These are phyloP conservation scores for Onchidella celtica DNA, from an alignment of 2,888 invertebrate genomes.

Conservation along the genomic window DNA sequence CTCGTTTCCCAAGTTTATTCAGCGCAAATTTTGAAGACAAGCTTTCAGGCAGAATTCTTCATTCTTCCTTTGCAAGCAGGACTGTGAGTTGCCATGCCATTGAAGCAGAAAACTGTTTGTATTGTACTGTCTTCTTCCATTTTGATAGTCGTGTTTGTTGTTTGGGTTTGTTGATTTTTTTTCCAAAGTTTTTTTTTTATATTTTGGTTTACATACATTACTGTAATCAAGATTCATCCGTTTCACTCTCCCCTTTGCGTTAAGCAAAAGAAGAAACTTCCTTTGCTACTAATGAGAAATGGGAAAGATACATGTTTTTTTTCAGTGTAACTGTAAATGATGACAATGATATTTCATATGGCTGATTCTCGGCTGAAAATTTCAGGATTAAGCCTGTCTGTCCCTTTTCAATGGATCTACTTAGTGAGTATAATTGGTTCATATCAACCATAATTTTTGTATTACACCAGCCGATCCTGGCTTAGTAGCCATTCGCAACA, in stretches of 20 bases:
- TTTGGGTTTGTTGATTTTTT: not conserved
- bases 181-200: slow-evolving; percentile 6
- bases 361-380: slow-evolving; percentile 55
- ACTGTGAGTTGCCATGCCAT: not conserved
- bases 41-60: not conserved
- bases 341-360: slow-evolving; percentile 46
- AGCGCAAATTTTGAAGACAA: not conserved
- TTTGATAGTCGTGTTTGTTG: not conserved
- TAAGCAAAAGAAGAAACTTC: not conserved
- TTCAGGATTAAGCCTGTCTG: slow-evolving; percentile 54
- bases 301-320: slow-evolving; percentile 33
- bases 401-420: slow-evolving; percentile 53
- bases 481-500: slow-evolving; percentile 52
- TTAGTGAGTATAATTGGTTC: slow-evolving; percentile 55
- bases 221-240: slow-evolving; percentile 8
- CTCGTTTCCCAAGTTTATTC: not conserved
- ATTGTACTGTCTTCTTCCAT: not conserved
- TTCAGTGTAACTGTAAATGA: slow-evolving; percentile 34
- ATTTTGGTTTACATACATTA: not conserved
- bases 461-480: slow-evolving; percentile 54
- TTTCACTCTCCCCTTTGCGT: slow-evolving; percentile 14
- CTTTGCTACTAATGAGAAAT: not conserved
- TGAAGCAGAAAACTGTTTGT: not conserved
- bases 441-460: slow-evolving; percentile 53
- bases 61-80: not conserved